Percentiles rank a stretch among this genome's conserved stretches.
These are phyloP conservation scores for Corvus hawaiiensis DNA, from an alignment of 2,113 vertebrate genomes.

Conservation along the genomic window DNA sequence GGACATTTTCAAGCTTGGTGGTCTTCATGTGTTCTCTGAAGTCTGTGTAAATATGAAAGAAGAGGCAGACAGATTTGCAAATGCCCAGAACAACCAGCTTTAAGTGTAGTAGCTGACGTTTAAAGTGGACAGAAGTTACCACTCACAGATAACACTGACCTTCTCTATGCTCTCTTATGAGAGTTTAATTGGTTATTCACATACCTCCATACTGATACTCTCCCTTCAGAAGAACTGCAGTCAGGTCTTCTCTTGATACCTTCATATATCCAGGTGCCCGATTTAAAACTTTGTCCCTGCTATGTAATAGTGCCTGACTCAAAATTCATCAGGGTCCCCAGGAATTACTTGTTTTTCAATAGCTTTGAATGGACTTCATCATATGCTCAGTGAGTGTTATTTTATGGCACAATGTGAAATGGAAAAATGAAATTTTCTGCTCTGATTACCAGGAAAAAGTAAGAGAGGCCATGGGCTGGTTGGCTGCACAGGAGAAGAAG, in stretches of 20 bases:
- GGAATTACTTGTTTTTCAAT: background rate
- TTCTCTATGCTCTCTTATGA: background rate
- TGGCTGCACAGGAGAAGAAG: constrained; percentile 79
- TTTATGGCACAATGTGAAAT: background rate
- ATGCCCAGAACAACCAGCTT: background rate
- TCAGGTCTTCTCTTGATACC: background rate
- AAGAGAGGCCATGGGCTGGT: constrained; percentile 81
- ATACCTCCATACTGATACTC: background rate
- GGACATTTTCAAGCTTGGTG: background rate
- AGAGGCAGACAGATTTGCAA: background rate
- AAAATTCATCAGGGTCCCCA: background rate
- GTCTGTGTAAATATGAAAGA: background rate
- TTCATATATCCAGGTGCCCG: background rate
- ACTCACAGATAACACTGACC: background rate
- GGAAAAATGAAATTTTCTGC: constrained; percentile 31
- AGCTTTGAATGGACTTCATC: background rate
- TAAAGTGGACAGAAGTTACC: background rate
- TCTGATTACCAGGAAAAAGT: constrained; percentile 72
- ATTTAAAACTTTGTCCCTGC: background rate
- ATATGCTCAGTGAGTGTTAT: background rate
- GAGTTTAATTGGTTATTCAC: background rate
- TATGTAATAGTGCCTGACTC: background rate
- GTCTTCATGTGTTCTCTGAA: background rate
- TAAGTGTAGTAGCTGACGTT: background rate
- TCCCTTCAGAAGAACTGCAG: background rate